These are phyloP conservation scores for Megaleporinus macrocephalus DNA, from an alignment of 2,113 vertebrate species.

Conservation along the genomic window DNA sequence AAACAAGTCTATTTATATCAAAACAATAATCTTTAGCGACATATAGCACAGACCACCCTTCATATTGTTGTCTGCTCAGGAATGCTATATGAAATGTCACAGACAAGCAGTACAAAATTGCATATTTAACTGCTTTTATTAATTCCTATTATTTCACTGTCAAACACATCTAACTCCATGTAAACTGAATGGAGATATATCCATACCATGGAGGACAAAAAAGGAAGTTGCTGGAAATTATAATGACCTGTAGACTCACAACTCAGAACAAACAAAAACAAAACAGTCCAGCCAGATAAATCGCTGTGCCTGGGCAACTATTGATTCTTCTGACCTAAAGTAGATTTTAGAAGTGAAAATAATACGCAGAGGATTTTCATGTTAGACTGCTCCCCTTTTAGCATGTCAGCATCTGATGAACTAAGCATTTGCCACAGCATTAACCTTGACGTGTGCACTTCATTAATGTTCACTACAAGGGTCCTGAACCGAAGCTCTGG, in stretches of 20 bases:
- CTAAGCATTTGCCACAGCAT: not conserved
- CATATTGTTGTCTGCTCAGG: not conserved
- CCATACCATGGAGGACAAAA: conserved; percentile 30
- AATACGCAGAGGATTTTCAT: conserved; percentile 2
- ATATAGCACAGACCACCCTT: conserved; percentile 25
- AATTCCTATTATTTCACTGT: conserved; percentile 49
- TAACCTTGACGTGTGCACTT: conserved; percentile 10
- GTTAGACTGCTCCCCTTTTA: conserved; percentile 5
- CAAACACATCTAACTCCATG: conserved; percentile 14
- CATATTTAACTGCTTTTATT: conserved; percentile 36
- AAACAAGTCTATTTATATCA: not conserved
- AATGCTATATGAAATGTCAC: conserved; percentile 37
- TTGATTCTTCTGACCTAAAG: not conserved
- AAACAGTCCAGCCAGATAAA: conserved; percentile 14
- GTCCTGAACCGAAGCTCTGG: conserved; percentile 70
- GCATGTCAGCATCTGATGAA: not conserved
- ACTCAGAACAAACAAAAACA: conserved; percentile 5
- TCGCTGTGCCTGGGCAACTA: conserved; percentile 8
- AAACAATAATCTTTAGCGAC: not conserved
- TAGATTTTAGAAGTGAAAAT: conserved; percentile 11
- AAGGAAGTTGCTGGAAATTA: conserved; percentile 27
- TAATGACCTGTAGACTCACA: conserved; percentile 36
- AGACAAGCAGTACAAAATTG: conserved; percentile 41
- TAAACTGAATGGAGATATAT: not conserved
- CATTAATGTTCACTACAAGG: conserved; percentile 67